phyloP scores from a whole-genome alignment of 1,140 invertebrate species.

The Nymphalis io region DNA sequence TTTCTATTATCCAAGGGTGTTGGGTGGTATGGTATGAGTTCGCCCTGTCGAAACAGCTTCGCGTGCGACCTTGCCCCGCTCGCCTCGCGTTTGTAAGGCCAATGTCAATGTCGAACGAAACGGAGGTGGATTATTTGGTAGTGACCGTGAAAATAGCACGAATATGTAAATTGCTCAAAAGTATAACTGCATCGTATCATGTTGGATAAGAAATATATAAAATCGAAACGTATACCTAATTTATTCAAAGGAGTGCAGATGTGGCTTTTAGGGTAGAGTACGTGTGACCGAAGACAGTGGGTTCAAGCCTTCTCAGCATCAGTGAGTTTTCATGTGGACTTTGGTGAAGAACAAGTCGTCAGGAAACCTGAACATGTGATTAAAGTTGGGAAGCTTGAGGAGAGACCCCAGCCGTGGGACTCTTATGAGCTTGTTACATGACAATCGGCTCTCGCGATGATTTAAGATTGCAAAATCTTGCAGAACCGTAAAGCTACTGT shows the following conservation, averaged over 20 bases:
- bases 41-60: constrained; percentile 23
- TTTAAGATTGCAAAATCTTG: too few relatives aligned
- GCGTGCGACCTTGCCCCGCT: constrained; percentile 38
- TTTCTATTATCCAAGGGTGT: constrained; percentile 29
- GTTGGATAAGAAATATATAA: background rate
- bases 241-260: background rate
- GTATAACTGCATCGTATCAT: background rate
- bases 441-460: too few relatives aligned
- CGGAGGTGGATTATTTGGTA: background rate
- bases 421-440: too few relatives aligned
- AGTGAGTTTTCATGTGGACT: too few relatives aligned
- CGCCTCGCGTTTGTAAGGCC: constrained; percentile 17
- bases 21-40: background rate
- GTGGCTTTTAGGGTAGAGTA: too few relatives aligned
- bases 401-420: too few relatives aligned
- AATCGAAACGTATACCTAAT: background rate
- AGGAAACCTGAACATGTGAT: too few relatives aligned
- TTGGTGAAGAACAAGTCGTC: too few relatives aligned
- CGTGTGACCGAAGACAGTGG: too few relatives aligned
- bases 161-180: background rate
- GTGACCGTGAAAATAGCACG: constrained; percentile 1
- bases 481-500: too few relatives aligned
- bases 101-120: constrained; percentile 41
- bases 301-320: too few relatives aligned
- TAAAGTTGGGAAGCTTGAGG: too few relatives aligned